A percentile compares a stretch with the other conserved stretches of the same genome.
Evolutionary conservation across 2,113 vertebrate species (phyloP).

Genomic region (Podiceps cristatus): DNA sequence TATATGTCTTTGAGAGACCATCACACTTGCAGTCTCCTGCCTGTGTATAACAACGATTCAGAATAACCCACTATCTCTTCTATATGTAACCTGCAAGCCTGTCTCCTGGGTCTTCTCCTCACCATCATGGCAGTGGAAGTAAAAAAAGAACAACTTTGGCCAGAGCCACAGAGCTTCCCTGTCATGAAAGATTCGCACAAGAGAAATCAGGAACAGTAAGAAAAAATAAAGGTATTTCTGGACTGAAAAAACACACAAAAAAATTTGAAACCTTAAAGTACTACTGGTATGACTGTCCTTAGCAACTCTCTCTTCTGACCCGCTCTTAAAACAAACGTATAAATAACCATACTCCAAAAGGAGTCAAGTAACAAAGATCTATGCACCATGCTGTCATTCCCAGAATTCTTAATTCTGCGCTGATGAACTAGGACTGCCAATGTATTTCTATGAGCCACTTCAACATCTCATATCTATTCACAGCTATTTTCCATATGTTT

Average conservation of each 20-base stretch:
- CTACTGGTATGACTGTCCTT: background rate
- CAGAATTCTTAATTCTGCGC: background rate
- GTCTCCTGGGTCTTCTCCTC: background rate
- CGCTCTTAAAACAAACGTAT: background rate
- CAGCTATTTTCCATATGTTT: background rate
- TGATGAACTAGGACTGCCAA: background rate
- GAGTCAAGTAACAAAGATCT: background rate
- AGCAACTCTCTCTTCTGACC: background rate
- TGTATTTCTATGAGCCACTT: background rate
- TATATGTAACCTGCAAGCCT: background rate
- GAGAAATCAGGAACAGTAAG: background rate
- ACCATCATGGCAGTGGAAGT: background rate
- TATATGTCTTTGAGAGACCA: rapidly evolving
- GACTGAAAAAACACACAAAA: background rate
- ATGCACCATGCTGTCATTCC: background rate
- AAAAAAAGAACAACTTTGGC: background rate
- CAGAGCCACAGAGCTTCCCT: background rate
- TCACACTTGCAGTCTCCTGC: background rate
- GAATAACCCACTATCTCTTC: background rate
- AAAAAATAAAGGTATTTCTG: background rate
- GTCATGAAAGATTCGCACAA: background rate
- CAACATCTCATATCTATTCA: background rate
- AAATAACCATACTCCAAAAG: background rate
- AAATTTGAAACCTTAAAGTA: background rate
- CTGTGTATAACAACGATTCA: background rate